Evolutionary conservation across 2,888 invertebrate genomes (phyloP).

Genomic region (Amblyjoppa proteus): DNA sequence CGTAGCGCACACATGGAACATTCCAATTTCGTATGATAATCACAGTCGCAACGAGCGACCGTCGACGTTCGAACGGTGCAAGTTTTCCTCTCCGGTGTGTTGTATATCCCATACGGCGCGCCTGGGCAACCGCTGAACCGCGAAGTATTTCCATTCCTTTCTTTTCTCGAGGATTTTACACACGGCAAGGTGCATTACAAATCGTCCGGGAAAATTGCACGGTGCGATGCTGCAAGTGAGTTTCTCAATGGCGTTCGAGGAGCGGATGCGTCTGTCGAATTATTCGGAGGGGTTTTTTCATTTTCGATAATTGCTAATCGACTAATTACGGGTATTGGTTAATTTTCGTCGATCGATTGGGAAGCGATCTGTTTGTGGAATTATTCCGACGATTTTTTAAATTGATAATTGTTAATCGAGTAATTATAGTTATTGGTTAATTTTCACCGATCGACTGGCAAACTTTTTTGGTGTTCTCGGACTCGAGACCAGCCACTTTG

Average conservation of each 20-base stretch:
- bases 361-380: neutral
- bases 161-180: constrained; percentile 56
- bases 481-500: neutral
- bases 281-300: neutral
- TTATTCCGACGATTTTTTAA: neutral
- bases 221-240: constrained; percentile 20
- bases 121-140: constrained; percentile 67
- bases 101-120: constrained; percentile 10
- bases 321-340: neutral
- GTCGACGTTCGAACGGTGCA: constrained; percentile 28
- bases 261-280: constrained; percentile 15
- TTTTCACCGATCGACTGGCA: constrained; percentile 25
- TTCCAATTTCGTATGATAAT: constrained; percentile 36
- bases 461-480: neutral
- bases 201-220: constrained; percentile 25
- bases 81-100: constrained; percentile 54
- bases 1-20: constrained; percentile 1
- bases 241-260: constrained; percentile 6
- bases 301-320: constrained; percentile 3
- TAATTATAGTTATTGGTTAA: constrained; percentile 8
- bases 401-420: neutral
- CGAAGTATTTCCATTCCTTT: constrained; percentile 67
- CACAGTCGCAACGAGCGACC: constrained; percentile 21
- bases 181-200: constrained; percentile 57
- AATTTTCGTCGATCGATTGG: constrained; percentile 31